These are phyloP conservation scores for Apistogramma diplotaenia DNA, from an alignment of 2,113 vertebrate genomes.

Conservation along the genomic window DNA sequence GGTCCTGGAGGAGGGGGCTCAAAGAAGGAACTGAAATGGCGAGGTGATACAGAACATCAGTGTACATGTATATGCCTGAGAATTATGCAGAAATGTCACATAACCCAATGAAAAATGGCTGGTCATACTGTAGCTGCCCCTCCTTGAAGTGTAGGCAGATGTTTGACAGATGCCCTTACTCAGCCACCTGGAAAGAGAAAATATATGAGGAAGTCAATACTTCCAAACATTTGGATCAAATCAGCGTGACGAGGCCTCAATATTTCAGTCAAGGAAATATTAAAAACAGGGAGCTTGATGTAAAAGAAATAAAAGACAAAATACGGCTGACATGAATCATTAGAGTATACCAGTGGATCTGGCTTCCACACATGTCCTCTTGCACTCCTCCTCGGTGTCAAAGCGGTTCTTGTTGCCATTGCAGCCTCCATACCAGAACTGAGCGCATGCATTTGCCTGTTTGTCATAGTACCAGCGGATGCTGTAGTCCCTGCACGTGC, in stretches of 20 bases:
- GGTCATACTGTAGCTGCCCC: constrained; percentile 46
- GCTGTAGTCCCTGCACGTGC: constrained; percentile 80
- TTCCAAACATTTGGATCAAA: constrained; percentile 1
- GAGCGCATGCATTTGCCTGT: constrained; percentile 84
- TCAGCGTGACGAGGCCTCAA: background rate
- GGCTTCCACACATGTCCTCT: constrained; percentile 75
- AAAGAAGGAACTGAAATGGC: background rate
- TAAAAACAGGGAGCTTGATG: background rate
- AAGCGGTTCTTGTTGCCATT: constrained; percentile 84
- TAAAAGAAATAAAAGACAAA: background rate
- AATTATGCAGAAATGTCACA: constrained; percentile 12
- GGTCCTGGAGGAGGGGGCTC: background rate
- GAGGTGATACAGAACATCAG: background rate
- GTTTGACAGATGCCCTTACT: constrained; percentile 32
- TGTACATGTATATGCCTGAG: constrained; percentile 24
- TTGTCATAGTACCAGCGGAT: constrained; percentile 85
- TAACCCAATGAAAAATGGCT: constrained; percentile 21
- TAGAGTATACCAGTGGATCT: constrained; percentile 40
- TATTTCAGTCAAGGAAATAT: background rate
- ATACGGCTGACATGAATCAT: background rate
- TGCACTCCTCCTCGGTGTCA: constrained; percentile 82
- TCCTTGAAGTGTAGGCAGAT: constrained; percentile 46
- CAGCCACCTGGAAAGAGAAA: constrained; percentile 47
- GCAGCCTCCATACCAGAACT: constrained; percentile 87
- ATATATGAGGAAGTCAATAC: background rate